These are phyloP conservation scores for Torymus auratus DNA, from an alignment of 2,888 invertebrate genomes.

Conservation along the genomic window DNA sequence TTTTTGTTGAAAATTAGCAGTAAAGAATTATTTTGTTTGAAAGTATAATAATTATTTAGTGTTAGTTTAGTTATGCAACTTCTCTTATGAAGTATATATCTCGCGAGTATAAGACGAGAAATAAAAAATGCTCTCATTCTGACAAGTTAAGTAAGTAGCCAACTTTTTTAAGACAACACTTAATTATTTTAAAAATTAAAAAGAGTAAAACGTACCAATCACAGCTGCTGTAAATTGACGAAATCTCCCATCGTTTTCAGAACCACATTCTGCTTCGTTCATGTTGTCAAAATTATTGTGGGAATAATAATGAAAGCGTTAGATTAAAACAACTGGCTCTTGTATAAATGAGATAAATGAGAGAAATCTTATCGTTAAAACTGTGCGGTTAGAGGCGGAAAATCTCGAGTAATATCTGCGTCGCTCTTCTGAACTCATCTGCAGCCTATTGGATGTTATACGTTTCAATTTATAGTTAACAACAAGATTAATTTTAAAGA, in stretches of 20 bases:
- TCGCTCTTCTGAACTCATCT: conserved; percentile 4
- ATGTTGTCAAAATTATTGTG: background rate
- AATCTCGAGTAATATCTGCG: background rate
- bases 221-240: conserved; percentile 66
- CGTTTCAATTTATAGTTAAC: conserved; percentile 67
- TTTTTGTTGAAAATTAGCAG: too few species aligned
- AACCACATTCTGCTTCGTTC: background rate
- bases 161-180: background rate
- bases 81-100: too few species aligned
- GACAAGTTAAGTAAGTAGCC: too few species aligned
- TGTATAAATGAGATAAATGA: background rate
- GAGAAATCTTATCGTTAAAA: conserved; percentile 2
- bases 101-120: too few species aligned
- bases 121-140: too few species aligned
- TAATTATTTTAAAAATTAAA: background rate
- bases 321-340: background rate
- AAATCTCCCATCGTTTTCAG: conserved; percentile 61
- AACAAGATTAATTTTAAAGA: conserved; percentile 14
- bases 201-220: conserved; percentile 61
- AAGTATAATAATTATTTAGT: too few species aligned
- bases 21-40: too few species aligned
- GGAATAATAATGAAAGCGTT: background rate
- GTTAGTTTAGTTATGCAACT: too few species aligned
- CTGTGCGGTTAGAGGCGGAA: background rate
- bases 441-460: conserved; percentile 26